These are phyloP conservation scores for Hedya salicella DNA, from an alignment of 2,888 invertebrate genomes.

Conservation along the genomic window DNA sequence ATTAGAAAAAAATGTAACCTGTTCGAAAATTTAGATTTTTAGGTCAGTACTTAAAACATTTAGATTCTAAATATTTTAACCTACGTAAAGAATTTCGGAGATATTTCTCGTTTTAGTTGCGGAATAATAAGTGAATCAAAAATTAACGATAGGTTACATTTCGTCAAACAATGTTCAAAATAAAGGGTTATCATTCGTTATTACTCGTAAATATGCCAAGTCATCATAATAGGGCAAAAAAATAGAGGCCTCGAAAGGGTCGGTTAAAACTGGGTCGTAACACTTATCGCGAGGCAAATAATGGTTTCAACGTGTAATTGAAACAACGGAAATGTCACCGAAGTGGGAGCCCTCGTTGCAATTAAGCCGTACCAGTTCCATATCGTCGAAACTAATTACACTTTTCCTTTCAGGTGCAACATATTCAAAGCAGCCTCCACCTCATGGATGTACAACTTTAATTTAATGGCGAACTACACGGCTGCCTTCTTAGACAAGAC, in stretches of 20 bases:
- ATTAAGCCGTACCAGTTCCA: constrained; percentile 16
- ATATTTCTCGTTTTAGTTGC: too few species aligned
- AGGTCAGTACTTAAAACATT: too few species aligned
- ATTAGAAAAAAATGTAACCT: too few species aligned
- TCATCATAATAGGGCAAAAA: constrained; percentile 11
- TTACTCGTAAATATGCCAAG: background rate
- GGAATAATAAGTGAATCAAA: too few species aligned
- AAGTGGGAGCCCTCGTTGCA: constrained; percentile 29
- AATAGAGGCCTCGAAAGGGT: background rate
- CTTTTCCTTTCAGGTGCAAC: constrained; percentile 86
- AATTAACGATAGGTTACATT: too few species aligned
- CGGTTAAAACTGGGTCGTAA: constrained; percentile 10
- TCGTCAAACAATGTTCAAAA: too few species aligned
- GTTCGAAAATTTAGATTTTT: too few species aligned
- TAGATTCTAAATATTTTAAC: too few species aligned
- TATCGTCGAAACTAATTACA: constrained; percentile 7
- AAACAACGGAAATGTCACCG: constrained; percentile 35
- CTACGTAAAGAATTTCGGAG: too few species aligned
- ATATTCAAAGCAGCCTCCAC: constrained; percentile 94
- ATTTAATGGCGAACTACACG: constrained; percentile 92
- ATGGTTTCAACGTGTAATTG: constrained; percentile 22
- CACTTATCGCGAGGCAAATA: constrained; percentile 24
- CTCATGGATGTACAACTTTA: constrained; percentile 97
- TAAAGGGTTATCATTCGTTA: too few species aligned
- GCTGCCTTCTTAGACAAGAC: constrained; percentile 91